Evolutionary conservation across 2,113 vertebrate species (phyloP).

Genomic region (Scomber japonicus): DNA sequence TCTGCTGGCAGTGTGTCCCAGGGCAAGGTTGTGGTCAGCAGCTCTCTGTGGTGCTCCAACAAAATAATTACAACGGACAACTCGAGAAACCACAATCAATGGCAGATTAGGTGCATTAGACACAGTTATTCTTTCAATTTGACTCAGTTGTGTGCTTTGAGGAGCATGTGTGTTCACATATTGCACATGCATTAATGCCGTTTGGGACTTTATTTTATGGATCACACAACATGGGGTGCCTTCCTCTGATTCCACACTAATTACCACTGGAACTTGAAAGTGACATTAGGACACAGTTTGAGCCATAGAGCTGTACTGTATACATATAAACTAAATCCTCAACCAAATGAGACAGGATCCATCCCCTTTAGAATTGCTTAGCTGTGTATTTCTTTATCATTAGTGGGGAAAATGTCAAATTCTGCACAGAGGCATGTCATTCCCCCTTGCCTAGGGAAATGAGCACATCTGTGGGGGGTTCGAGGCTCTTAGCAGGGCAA

Average conservation of each 20-base stretch:
- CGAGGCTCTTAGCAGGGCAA: conserved; percentile 42
- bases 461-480: conserved; percentile 62
- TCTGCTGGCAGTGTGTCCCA: conserved; percentile 39
- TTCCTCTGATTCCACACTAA: conserved; percentile 49
- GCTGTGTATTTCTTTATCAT: conserved; percentile 70
- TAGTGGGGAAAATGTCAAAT: conserved; percentile 68
- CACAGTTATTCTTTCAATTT: conserved; percentile 31
- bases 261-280: conserved; percentile 54
- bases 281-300: conserved; percentile 45
- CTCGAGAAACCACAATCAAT: conserved; percentile 52
- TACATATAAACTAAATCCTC: conserved; percentile 50
- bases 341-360: conserved; percentile 52
- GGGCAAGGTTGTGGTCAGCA: conserved; percentile 56
- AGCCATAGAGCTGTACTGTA: conserved; percentile 3
- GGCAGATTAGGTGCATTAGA: conserved; percentile 29
- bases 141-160: conserved; percentile 9
- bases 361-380: conserved; percentile 50
- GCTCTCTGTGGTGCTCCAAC: conserved; percentile 37
- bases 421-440: conserved; percentile 49
- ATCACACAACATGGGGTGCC: conserved; percentile 19
- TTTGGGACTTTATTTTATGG: conserved; percentile 16
- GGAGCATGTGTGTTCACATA: conserved; percentile 10
- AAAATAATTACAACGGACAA: conserved; percentile 63
- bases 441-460: conserved; percentile 59
- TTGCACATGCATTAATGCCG: conserved; percentile 13